Conservation (phyloP, 1,140 invertebrate genomes). For the Magallana ariakensis region DNA sequence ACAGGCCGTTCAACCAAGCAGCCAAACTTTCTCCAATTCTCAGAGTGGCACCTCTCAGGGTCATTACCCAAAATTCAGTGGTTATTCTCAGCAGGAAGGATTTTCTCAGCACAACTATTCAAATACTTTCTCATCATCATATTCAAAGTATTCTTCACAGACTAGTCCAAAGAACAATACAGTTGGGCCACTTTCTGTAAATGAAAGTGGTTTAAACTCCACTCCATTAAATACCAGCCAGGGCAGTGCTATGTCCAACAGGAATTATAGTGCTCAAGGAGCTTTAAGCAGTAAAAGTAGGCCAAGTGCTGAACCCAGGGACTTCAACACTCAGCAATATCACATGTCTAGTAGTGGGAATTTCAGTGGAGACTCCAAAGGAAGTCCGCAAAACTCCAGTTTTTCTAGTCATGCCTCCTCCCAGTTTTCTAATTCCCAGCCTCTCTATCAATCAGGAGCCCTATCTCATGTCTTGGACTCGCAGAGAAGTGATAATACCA, state of each 20-base stretch:
- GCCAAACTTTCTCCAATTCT: background rate
- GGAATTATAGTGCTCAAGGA: constrained; percentile 5
- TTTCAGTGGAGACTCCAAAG: background rate
- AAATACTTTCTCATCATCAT: background rate
- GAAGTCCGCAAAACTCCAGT: background rate
- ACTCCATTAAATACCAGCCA: background rate
- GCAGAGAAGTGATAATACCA: background rate
- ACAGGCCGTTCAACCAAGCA: background rate
- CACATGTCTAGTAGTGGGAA: background rate
- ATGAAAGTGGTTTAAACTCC: background rate
- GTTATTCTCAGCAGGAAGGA: constrained; percentile 2
- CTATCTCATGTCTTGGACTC: background rate
- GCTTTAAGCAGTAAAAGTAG: background rate
- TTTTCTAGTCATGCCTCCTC: background rate
- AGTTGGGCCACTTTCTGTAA: background rate
- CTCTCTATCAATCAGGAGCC: background rate
- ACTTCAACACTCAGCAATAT: background rate
- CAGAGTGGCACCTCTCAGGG: background rate
- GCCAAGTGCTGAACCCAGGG: background rate
- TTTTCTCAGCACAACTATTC: background rate
- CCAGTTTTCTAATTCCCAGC: background rate
- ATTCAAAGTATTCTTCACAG: background rate
- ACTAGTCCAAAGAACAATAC: constrained; percentile 8
- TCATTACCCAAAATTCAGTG: background rate
- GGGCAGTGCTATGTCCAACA: background rate